phyloP scores from a whole-genome alignment of 1,140 invertebrate genomes.

The Ooceraea biroi region DNA sequence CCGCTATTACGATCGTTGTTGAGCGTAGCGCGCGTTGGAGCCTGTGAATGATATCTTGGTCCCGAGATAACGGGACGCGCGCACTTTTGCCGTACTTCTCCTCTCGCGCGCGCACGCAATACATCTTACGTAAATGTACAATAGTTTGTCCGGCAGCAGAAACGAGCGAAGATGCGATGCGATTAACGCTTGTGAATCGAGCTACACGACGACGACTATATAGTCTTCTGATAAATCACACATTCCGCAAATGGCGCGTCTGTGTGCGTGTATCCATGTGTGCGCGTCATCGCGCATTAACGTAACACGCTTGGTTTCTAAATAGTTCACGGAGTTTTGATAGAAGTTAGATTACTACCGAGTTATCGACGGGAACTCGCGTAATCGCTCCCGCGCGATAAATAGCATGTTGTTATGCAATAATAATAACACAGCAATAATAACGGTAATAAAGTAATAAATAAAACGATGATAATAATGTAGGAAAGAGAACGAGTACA shows the following conservation, averaged over 20 bases:
- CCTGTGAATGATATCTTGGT: slow-evolving; percentile 55
- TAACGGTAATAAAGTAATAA: too few relatives aligned
- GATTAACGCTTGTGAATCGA: slow-evolving; percentile 10
- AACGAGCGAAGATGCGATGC: background rate
- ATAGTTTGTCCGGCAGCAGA: slow-evolving; percentile 11
- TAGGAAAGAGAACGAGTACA: too few relatives aligned
- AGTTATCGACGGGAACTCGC: too few relatives aligned
- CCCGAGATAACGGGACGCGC: slow-evolving; percentile 43
- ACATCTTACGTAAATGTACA: slow-evolving; percentile 42
- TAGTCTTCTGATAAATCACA: slow-evolving; percentile 38
- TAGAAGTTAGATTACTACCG: background rate
- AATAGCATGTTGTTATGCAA: too few relatives aligned
- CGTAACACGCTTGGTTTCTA: background rate
- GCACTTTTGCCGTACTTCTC: slow-evolving; percentile 44
- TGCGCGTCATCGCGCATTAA: background rate
- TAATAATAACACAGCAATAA: too few relatives aligned
- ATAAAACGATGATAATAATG: too few relatives aligned
- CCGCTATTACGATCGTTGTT: slow-evolving; percentile 46
- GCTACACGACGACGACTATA: background rate
- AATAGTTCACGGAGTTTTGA: background rate
- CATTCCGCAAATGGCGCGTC: background rate
- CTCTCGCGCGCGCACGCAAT: background rate
- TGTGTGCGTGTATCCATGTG: background rate
- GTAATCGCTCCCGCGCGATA: too few relatives aligned
- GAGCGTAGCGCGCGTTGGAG: slow-evolving; percentile 34